A percentile compares a stretch with the other conserved stretches of the same genome.
These are phyloP conservation scores for Hydriomena furcata DNA, from an alignment of 2,888 invertebrate species.

Conservation along the genomic window DNA sequence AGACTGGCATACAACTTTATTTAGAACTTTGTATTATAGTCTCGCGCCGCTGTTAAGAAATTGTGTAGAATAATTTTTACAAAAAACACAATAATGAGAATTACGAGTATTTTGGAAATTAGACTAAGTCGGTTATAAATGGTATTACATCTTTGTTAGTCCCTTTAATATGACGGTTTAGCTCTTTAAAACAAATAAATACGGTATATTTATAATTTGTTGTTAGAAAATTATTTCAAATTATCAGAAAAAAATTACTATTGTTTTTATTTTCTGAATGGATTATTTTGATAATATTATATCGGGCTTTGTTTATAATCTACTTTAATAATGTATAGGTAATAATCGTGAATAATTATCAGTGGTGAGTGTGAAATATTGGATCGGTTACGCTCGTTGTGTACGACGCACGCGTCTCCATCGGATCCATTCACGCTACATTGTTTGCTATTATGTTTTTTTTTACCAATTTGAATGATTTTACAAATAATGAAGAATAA, in stretches of 20 bases:
- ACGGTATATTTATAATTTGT: too few species aligned
- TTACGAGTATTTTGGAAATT: not conserved
- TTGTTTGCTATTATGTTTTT: constrained; percentile 43
- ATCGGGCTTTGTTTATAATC: constrained; percentile 56
- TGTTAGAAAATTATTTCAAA: too few species aligned
- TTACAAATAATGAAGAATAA: constrained; percentile 2
- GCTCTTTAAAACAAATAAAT: too few species aligned
- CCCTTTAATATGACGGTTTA: too few species aligned
- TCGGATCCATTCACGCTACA: constrained; percentile 53
- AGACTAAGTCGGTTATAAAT: too few species aligned
- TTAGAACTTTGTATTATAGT: constrained; percentile 16
- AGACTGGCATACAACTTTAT: constrained; percentile 17
- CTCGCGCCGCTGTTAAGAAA: constrained; percentile 10
- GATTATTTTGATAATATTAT: not conserved
- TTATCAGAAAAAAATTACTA: too few species aligned
- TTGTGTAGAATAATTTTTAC: constrained; percentile 17
- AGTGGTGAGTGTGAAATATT: constrained; percentile 75
- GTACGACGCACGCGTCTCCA: constrained; percentile 59
- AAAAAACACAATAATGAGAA: constrained; percentile 4
- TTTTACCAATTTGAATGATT: constrained; percentile 27
- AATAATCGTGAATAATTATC: constrained; percentile 71
- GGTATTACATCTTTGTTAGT: too few species aligned
- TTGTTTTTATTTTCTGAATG: not conserved
- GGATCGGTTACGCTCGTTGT: constrained; percentile 67
- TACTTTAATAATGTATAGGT: constrained; percentile 58